Percentiles rank a stretch among this genome's conserved stretches.
These are phyloP conservation scores for Graphium colonna DNA, from an alignment of 2,888 invertebrate genomes.

Conservation along the genomic window DNA sequence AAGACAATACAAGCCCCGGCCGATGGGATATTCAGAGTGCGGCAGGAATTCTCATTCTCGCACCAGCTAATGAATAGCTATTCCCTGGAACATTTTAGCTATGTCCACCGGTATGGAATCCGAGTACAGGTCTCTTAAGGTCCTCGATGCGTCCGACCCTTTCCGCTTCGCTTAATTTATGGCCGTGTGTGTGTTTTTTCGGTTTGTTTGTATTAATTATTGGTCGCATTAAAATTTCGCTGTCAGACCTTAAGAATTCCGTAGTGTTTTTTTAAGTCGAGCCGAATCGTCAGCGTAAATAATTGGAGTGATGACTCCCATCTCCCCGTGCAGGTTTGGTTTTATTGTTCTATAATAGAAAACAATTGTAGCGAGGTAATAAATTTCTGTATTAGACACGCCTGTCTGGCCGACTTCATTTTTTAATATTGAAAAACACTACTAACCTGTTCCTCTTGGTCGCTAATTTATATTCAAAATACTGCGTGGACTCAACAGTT, in stretches of 20 bases:
- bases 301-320: constrained; percentile 43
- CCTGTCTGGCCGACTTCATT: constrained; percentile 46
- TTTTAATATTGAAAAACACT: constrained; percentile 33
- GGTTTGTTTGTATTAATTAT: constrained; percentile 73
- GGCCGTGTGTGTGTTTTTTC: constrained; percentile 54
- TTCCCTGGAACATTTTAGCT: constrained; percentile 78
- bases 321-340: constrained; percentile 38
- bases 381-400: constrained; percentile 57
- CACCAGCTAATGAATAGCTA: constrained; percentile 79
- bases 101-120: constrained; percentile 76
- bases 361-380: constrained; percentile 62
- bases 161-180: constrained; percentile 77
- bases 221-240: constrained; percentile 60
- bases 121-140: constrained; percentile 77
- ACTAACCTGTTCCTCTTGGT: constrained; percentile 42
- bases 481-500: constrained; percentile 51
- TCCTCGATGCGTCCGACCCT: constrained; percentile 72
- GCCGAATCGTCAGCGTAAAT: constrained; percentile 31
- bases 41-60: constrained; percentile 78
- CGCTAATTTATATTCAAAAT: constrained; percentile 64
- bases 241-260: constrained; percentile 35
- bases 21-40: constrained; percentile 75
- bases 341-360: constrained; percentile 57
- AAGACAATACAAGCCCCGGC: constrained; percentile 73
- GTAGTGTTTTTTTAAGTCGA: constrained; percentile 32